Base-by-base conservation (phyloP, 2,888 invertebrate genomes). In the Acrobasis suavella region DNA sequence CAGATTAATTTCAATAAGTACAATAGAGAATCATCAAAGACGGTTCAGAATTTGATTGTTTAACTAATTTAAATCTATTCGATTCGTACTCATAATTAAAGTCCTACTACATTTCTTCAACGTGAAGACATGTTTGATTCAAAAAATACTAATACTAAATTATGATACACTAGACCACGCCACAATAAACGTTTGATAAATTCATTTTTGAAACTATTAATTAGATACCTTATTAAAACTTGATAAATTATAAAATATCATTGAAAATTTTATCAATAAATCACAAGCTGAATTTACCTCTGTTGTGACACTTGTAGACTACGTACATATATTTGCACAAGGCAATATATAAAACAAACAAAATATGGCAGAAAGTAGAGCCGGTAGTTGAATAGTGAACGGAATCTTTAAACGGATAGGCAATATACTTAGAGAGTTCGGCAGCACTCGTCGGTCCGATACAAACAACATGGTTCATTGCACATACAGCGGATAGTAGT, bases 401-500 rank as follows among this genome's bases (percentile, higher is more conserved):
- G 17, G 55, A 42, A 56, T 42, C 56, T 56, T 56, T 75, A 76
- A 74, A 82, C 81, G 80, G 80, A 77, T 75, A 76, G 75, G 75
- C 79, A 77, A 80, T 76, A 81, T 76, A 78, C 78, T 60, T 14
- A 51, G 16, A 50, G 9, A 32, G 22, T 16, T 17, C 38, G 52
- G 22, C 15, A 37, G 32, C 37, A 12, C 50, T 55, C 55, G 46
- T 67, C 65, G 62, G 66, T 65, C 65, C 65, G 62, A 64, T 62
- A 60, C 65, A 69, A 65, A 69, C 62, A 67, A 71, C 67, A 71
- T 72, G 74, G 72, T 78, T 72, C 75, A 78, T 72, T 79, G 75
- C 76, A 74, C 74, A 77, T 73, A 74, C 73, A 72, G 71, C 74
- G 78, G 73, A 74, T 74, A 79, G 73, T 77, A 77, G 71, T 73